Evolutionary conservation across 2,113 vertebrate species (phyloP).

Genomic region (Dissostichus mawsoni): DNA sequence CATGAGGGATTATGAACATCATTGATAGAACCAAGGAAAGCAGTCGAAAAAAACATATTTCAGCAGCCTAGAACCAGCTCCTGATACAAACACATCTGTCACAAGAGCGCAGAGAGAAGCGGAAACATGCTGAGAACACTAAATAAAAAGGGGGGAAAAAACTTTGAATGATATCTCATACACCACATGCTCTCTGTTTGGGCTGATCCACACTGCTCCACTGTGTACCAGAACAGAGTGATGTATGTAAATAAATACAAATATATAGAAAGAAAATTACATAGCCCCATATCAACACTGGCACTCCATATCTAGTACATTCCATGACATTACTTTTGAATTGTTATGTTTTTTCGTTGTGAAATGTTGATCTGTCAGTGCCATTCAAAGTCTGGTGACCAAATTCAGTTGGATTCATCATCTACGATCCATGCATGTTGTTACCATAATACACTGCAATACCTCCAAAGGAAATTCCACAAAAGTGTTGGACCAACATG

Average conservation of each 20-base stretch:
- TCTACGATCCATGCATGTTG: neutral
- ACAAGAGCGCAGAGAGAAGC: neutral
- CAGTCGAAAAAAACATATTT: constrained; percentile 26
- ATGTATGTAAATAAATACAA: neutral
- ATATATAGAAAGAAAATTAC: too few relatives aligned
- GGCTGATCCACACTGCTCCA: neutral
- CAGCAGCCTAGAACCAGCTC: neutral
- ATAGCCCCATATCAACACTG: too few relatives aligned
- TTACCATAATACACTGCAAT: neutral
- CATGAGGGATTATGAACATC: constrained; percentile 23
- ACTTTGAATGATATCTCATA: constrained; percentile 25
- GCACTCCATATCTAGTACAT: too few relatives aligned
- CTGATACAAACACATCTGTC: constrained; percentile 18
- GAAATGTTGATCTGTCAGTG: too few relatives aligned
- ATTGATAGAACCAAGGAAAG: constrained; percentile 23
- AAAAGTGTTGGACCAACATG: neutral
- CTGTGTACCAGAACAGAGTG: neutral
- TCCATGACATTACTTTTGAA: too few relatives aligned
- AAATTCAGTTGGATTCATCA: neutral
- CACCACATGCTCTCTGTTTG: neutral
- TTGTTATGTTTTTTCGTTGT: too few relatives aligned
- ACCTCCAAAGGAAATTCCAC: neutral
- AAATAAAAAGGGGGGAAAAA: constrained; percentile 13
- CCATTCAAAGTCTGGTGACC: neutral
- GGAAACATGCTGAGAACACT: constrained; percentile 21